Evolutionary conservation across 2,888 invertebrate species (phyloP), one percentile per base, ranked within the genome.

Genomic region (Lasioglossum vierecki): DNA sequence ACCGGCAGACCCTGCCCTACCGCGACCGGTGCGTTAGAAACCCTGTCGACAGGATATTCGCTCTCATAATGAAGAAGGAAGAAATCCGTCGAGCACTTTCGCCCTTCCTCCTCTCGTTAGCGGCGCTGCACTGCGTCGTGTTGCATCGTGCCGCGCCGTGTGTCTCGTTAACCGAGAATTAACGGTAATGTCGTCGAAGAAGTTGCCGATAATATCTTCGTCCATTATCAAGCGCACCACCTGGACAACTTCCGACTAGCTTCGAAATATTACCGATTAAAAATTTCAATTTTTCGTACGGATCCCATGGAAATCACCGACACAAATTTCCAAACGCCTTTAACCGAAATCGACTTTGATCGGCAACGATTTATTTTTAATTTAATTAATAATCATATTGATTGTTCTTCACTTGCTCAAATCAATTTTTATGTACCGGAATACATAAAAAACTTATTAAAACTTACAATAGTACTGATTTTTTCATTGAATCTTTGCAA

Each of bases 91-190:
- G 70, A 76, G 77, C 78, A 84, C 83, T 79, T 76, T 82, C 81
- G 86, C 79, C 66, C 90, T 90, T 91, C 84, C 85, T 86, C 89
- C 86, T 87, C 88, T 90, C 91, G 85, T 91, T 92, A 90, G 85
- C 84, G 87, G 75, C 78, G 80, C 84, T 76, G 80, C 26, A 30
- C 82, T 74, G 77, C 70, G 26, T 26, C 63, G 30, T 15, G 30
- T 18, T 49, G 18, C n/a, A 44, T 15, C 46, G 46, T 15, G n/a
- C 57, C n/a, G 26, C 26, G 26, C 13, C 26, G 11, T 2, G 60
- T 74, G 83, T 84, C 88, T 88, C 80, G 76, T 84, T 89, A 89
- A 77, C 84, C 26, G 26, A 13, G 72, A 86, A 78, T 49, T 74
- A 66, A 49, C 76, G 76, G 81, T 60, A 85, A 83, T 53, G 75